Evolutionary conservation across 2,113 vertebrate species (phyloP).

Genomic region (Siniperca knerii): DNA sequence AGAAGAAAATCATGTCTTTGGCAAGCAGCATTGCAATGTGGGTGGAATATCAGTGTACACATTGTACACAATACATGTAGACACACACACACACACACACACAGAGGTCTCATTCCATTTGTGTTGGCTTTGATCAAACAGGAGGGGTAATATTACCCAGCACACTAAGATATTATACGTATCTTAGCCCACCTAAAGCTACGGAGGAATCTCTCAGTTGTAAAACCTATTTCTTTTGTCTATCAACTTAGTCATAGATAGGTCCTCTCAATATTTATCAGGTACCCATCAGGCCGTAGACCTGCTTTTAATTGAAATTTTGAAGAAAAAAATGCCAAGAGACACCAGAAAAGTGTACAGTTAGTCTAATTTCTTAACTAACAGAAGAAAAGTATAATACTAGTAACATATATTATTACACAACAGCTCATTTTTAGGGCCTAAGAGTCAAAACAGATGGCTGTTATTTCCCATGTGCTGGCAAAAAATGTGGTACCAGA

Average conservation of each 20-base stretch:
- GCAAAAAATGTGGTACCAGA: background rate
- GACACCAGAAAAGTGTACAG: background rate
- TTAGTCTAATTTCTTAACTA: background rate
- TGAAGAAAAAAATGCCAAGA: background rate
- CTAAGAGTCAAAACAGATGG: background rate
- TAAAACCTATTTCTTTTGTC: background rate
- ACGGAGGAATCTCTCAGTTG: conserved; percentile 3
- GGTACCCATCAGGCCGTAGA: background rate
- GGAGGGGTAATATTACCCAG: conserved; percentile 23
- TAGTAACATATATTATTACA: background rate
- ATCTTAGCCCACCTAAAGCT: background rate
- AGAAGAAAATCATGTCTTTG: conserved; percentile 37
- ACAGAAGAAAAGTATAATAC: background rate
- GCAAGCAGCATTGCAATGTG: conserved; percentile 39
- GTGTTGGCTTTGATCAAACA: conserved; percentile 52
- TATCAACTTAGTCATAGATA: background rate
- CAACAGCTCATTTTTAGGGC: background rate
- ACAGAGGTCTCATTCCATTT: conserved; percentile 17
- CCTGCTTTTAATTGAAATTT: conserved; percentile 5
- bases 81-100: conserved; percentile 24
- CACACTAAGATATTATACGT: conserved; percentile 21
- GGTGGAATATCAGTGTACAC: conserved; percentile 47
- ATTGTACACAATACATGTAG: conserved; percentile 11
- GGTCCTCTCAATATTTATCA: background rate
- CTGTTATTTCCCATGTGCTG: background rate